These are phyloP conservation scores for Creontiades dilutus DNA, from an alignment of 2,888 invertebrate genomes.

Conservation along the genomic window DNA sequence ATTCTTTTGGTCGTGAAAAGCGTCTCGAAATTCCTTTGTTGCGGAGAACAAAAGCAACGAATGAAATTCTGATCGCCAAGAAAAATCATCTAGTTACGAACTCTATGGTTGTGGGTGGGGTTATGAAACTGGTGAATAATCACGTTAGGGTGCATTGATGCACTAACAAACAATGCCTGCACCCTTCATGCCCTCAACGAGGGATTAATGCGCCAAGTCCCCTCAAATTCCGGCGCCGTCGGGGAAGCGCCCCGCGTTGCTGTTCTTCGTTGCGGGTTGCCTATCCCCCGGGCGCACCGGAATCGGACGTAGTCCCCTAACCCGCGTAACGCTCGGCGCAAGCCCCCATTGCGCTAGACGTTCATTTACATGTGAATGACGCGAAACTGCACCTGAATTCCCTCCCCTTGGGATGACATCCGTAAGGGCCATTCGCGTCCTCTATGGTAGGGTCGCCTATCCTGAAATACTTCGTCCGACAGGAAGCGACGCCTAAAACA, in stretches of 20 bases:
- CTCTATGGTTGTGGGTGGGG: too few species aligned
- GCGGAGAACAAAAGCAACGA: too few species aligned
- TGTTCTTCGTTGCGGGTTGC: neutral
- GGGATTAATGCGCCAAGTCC: neutral
- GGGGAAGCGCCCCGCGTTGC: neutral
- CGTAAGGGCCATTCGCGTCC: neutral
- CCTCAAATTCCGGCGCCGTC: neutral
- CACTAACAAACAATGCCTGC: too few species aligned
- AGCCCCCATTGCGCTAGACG: neutral
- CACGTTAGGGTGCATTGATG: too few species aligned
- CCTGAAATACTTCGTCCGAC: neutral
- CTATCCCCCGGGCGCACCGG: neutral
- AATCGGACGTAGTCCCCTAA: neutral
- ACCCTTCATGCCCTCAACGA: too few species aligned
- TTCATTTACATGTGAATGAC: constrained; percentile 25
- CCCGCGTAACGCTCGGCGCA: neutral
- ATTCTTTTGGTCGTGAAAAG: too few species aligned
- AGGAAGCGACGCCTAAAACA: neutral
- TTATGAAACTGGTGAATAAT: too few species aligned
- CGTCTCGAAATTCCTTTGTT: too few species aligned
- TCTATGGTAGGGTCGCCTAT: too few species aligned
- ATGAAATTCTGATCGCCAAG: too few species aligned
- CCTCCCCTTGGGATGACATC: too few species aligned
- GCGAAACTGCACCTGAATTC: constrained; percentile 24
- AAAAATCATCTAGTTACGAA: too few species aligned